Evolutionary conservation across 2,113 vertebrate genomes (phyloP), one percentile per base, ranked within the genome.

Genomic region (Trichechus manatus): DNA sequence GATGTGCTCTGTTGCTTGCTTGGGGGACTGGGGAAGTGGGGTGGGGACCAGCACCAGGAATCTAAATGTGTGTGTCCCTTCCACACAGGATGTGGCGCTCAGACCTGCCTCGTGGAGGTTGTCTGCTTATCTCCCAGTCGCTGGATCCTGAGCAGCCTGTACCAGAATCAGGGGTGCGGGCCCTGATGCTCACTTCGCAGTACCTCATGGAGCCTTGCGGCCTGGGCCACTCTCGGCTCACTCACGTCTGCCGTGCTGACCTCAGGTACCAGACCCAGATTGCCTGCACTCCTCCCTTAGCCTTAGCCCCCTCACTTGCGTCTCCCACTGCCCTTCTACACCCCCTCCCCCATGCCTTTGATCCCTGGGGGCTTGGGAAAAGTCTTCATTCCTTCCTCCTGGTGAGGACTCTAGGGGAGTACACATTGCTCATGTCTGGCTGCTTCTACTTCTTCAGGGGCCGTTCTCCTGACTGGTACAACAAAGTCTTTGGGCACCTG

Each of bases 381-480:
- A 47, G 31, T 53, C 14, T 86, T 66, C 42, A 42, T 89, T 70
- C 47, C 66, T 81, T 82, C 25, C 29, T 23, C 83, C 29, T 44
- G 25, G 42, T 31, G 83, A 64, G 27, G 29, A 10, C 3, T 59
- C 59, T 27, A 10, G 17, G n/a, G 27, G 42, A 56, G 50, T 84
- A 25, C 9, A 25, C 75, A 39, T 9, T 0, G 0, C 97, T 98
- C 44, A 97, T 9, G 0, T 7, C 5, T 81, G 33, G 42, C 44
- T 95, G 42, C 36, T 92, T 47, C 95, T 98, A 4, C 44, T 23
- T 97, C 95, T 84, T 29, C 94, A 99, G 99, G 97, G 99, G 99
- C 50, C 99, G 99, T n/a, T 99, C 99, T 98, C 99, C 99, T 0
- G 99, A 99, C 91, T 99, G 99, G 99, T 99, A 99, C 98, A 99